Percentiles rank a stretch among this genome's conserved stretches.
Evolutionary conservation across 2,888 invertebrate genomes (phyloP).

Genomic region (Drosophila pegasa): DNA sequence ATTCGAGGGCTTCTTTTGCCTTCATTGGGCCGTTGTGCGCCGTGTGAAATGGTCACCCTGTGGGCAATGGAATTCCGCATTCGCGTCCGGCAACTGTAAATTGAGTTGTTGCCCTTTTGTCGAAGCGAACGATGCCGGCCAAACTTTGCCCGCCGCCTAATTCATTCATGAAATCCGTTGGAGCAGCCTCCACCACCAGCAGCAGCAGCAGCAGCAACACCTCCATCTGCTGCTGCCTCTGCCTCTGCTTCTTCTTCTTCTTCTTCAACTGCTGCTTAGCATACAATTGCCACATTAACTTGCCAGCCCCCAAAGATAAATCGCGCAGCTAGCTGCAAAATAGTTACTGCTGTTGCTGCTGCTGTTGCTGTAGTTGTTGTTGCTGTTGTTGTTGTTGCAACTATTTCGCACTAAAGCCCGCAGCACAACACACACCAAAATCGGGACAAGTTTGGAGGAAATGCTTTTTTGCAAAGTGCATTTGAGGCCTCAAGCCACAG

Average conservation of each 20-base stretch:
- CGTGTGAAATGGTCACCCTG: constrained; percentile 64
- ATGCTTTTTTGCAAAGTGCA: constrained; percentile 82
- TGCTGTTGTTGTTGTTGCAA: constrained; percentile 46
- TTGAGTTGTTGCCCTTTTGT: constrained; percentile 77
- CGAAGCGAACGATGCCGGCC: constrained; percentile 39
- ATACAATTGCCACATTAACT: constrained; percentile 80
- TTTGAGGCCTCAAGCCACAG: constrained; percentile 74
- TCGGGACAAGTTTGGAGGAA: constrained; percentile 78
- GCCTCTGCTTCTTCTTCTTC: background rate
- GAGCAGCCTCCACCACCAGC: constrained; percentile 39
- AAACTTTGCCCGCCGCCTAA: constrained; percentile 72
- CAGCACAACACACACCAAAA: constrained; percentile 66
- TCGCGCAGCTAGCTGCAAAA: constrained; percentile 67
- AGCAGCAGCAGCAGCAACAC: constrained; percentile 1
- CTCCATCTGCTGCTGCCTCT: constrained; percentile 1
- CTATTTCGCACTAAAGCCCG: constrained; percentile 75
- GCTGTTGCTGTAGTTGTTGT: constrained; percentile 12
- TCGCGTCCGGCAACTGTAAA: constrained; percentile 68
- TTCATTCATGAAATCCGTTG: constrained; percentile 78
- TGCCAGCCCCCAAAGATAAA: constrained; percentile 77
- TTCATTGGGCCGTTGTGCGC: constrained; percentile 2
- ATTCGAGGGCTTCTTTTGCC: constrained; percentile 8
- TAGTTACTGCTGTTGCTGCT: constrained; percentile 43
- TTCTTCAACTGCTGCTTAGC: constrained; percentile 71
- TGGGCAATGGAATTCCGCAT: constrained; percentile 67